A percentile compares a stretch with the other conserved stretches of the same genome.
Evolutionary conservation across 2,113 vertebrate species (phyloP).

Genomic region (Megaleporinus macrocephalus): DNA sequence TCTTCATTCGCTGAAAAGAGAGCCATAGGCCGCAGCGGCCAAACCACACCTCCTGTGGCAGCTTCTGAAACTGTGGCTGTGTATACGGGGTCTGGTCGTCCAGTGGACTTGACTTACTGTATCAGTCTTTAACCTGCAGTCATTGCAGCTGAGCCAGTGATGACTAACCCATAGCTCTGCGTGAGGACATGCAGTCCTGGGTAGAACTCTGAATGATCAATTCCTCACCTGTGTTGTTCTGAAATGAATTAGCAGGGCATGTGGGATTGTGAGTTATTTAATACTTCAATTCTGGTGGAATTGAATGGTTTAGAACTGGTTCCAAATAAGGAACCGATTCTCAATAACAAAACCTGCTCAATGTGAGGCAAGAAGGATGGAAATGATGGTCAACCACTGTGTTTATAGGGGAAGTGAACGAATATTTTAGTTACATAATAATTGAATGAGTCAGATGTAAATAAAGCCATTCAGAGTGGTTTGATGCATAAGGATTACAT

Average conservation of each 20-base stretch:
- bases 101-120: constrained; percentile 8
- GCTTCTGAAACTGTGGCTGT: constrained; percentile 1
- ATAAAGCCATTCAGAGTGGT: too few species aligned
- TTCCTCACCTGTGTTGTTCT: background rate
- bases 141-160: constrained; percentile 12
- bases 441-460: too few species aligned
- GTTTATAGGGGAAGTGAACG: too few species aligned
- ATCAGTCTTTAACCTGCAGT: background rate
- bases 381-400: too few species aligned
- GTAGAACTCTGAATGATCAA: background rate
- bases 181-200: background rate
- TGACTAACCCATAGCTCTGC: background rate
- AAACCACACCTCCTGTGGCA: constrained; percentile 14
- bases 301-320: background rate
- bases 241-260: background rate
- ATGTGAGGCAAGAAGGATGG: background rate
- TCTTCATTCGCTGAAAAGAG: constrained; percentile 42
- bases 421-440: too few species aligned
- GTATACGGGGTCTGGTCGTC: background rate
- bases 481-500: too few species aligned
- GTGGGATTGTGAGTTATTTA: constrained; percentile 7
- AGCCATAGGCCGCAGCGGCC: constrained; percentile 30
- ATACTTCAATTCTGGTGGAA: constrained; percentile 9
- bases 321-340: background rate
- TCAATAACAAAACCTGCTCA: background rate